phyloP scores from a whole-genome alignment of 2,113 vertebrate species.

The Salvelinus sp. region DNA sequence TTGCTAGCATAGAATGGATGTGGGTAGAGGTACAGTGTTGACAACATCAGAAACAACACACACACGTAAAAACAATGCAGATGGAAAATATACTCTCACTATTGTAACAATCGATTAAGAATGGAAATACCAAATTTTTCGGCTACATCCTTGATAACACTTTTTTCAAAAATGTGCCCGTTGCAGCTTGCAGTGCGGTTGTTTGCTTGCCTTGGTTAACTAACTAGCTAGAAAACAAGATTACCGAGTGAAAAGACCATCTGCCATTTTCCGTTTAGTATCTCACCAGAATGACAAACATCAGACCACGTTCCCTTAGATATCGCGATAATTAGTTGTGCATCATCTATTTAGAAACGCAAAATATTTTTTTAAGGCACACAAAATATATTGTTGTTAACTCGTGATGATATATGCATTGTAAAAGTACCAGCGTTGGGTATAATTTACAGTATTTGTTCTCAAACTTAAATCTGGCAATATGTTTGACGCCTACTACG shows the following conservation, averaged over 20 bases:
- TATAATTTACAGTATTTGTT: not conserved
- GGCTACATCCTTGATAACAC: slow-evolving; percentile 48
- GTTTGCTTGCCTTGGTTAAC: slow-evolving; percentile 1
- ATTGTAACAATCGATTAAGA: slow-evolving; percentile 17
- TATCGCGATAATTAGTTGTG: not conserved
- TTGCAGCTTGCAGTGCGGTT: slow-evolving; percentile 47
- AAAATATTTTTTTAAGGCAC: too few relatives aligned
- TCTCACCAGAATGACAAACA: slow-evolving; percentile 51
- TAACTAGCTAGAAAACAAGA: slow-evolving; percentile 2
- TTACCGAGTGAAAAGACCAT: not conserved
- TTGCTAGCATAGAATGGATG: slow-evolving; percentile 39
- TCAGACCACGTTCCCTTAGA: not conserved
- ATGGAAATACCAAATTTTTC: not conserved
- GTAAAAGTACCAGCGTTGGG: too few relatives aligned
- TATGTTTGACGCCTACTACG: not conserved
- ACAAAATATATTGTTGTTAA: too few relatives aligned
- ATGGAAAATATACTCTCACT: not conserved
- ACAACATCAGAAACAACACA: slow-evolving; percentile 40
- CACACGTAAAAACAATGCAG: slow-evolving; percentile 22
- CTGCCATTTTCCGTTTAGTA: not conserved
- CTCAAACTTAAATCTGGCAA: not conserved
- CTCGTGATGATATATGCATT: too few relatives aligned
- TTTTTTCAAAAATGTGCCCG: not conserved
- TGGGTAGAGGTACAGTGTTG: slow-evolving; percentile 42
- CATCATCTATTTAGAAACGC: not conserved